Evolutionary conservation across 2,888 invertebrate species (phyloP), one percentile per base, ranked within the genome.

Genomic region (Xanthorhoe spadicearia): DNA sequence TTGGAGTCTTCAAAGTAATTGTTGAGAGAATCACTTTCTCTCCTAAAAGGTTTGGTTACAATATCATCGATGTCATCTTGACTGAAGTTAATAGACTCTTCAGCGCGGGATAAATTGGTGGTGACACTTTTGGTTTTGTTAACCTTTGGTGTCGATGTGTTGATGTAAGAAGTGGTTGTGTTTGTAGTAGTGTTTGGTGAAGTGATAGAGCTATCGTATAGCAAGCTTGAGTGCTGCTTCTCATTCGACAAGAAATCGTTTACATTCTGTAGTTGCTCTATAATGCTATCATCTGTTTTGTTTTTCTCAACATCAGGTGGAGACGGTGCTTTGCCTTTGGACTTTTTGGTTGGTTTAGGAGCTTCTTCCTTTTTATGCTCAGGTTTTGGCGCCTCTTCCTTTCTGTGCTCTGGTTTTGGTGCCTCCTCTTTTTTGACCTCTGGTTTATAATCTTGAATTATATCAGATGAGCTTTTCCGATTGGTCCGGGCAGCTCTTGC

Each of bases 261-360:
- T 0, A 92, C 83, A 59, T 88, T 87, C 48, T 87, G 87, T 62
- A 92, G 70, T 72, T 90, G 91, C 75, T 92, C 92, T 51, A 93
- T 75, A 55, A 92, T 93, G 68, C 91, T 93, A 64, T 93, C 93
- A 69, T 92, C 91, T 10, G 89, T 92, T 83, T 90, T 92, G 70
- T 93, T 93, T 70, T 85, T 93, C 23, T 93, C 92, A 0, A 74
- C 68, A 57, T 93, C 94, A n/a, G 96, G 96, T 0, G 96, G 96
- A 0, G 95, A 94, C 0, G 96, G 96, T 1, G 96, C 96, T 88
- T 96, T 96, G 0, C 96, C 95, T 84, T 96, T 96, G 51, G 93
- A 94, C 81, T 95, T 95, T 76, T 95, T 95, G 0, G 86, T 78
- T 5, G 87, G 83, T 65, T 78, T 93, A 91, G 67, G 64, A 17